Evolutionary conservation across 2,113 vertebrate species (phyloP).

Genomic region (Tachysurus fulvidraco): DNA sequence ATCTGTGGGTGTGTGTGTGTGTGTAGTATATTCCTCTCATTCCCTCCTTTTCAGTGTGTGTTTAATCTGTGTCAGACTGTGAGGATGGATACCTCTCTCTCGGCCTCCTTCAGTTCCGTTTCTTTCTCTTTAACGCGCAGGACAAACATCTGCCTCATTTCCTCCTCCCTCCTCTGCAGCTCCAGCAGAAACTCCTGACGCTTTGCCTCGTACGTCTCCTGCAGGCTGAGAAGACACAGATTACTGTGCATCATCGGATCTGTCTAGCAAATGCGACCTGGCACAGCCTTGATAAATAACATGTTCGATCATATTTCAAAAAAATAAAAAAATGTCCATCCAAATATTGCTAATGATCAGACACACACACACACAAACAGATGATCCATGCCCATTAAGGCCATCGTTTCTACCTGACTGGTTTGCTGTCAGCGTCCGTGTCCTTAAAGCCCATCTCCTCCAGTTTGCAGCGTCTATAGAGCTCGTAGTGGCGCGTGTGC

Average conservation of each 20-base stretch:
- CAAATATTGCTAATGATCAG: background rate
- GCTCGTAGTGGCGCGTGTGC: slow-evolving; percentile 82
- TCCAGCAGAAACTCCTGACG: slow-evolving; percentile 85
- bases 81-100: slow-evolving; percentile 76
- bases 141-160: slow-evolving; percentile 90
- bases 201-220: slow-evolving; percentile 86
- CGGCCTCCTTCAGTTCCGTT: slow-evolving; percentile 83
- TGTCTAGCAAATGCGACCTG: background rate
- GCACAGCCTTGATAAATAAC: background rate
- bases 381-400: background rate
- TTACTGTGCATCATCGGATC: background rate
- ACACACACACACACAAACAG: background rate
- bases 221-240: slow-evolving; percentile 71
- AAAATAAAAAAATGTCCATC: background rate
- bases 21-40: background rate
- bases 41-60: background rate
- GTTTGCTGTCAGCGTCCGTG: slow-evolving; percentile 84
- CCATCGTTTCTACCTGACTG: slow-evolving; percentile 75
- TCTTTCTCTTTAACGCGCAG: slow-evolving; percentile 89
- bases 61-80: background rate
- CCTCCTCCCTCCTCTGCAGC: slow-evolving; percentile 84
- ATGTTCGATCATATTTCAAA: background rate
- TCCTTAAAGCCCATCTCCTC: slow-evolving; percentile 90
- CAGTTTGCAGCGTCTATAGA: slow-evolving; percentile 85
- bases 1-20: background rate